Evolutionary conservation across 2,797 vertebrate species (phyloP).

Genomic region (Lepilemur ruficaudatus): DNA sequence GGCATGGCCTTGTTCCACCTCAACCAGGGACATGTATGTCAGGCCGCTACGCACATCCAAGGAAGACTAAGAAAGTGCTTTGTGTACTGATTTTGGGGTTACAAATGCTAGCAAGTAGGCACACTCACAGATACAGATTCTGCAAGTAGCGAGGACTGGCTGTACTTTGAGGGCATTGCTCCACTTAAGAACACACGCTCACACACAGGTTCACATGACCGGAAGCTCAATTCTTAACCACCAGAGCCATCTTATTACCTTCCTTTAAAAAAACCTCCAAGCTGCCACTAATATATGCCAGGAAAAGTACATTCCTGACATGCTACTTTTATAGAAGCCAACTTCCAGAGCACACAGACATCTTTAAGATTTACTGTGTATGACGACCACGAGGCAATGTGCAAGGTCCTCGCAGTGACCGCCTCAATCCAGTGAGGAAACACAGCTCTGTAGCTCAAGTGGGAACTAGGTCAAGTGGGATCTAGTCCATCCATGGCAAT

Average conservation of each 20-base stretch:
- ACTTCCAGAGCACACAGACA: background rate
- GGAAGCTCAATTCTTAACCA: background rate
- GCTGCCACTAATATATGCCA: accelerated
- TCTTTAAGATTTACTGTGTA: background rate
- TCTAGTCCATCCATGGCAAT: background rate
- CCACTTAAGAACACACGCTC: no score
- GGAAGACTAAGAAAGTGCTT: background rate
- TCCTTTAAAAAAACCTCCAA: background rate
- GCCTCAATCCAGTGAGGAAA: accelerated
- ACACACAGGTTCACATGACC: accelerated
- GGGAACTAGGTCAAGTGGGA: accelerated
- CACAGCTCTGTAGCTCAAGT: accelerated
- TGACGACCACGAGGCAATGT: background rate
- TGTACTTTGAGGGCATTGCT: background rate
- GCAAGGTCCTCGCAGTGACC: background rate
- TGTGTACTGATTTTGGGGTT: accelerated
- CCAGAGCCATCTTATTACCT: background rate
- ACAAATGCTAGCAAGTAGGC: accelerated
- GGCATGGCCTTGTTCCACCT: accelerated
- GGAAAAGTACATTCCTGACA: background rate
- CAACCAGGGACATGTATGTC: accelerated
- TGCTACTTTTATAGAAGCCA: background rate
- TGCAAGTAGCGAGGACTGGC: accelerated
- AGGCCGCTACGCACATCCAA: accelerated
- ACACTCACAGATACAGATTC: background rate